A percentile compares a stretch with the other conserved stretches of the same genome.
Evolutionary conservation across 1,140 invertebrate genomes (phyloP).

Genomic region (Cryptotermes secundus): DNA sequence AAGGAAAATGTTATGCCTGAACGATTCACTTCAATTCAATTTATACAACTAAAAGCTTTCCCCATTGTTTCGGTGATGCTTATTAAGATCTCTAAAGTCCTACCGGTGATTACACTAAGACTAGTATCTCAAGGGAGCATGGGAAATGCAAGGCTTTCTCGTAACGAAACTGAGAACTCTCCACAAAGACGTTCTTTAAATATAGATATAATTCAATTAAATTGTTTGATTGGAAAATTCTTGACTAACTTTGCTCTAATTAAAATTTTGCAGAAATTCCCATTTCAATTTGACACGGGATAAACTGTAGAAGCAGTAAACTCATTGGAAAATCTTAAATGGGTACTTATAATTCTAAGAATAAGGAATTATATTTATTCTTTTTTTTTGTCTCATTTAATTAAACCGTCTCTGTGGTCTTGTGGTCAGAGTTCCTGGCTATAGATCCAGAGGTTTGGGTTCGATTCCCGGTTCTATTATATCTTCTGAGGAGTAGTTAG

Average conservation of each 20-base stretch:
- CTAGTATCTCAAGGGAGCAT: not conserved
- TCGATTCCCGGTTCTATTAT: too few species aligned
- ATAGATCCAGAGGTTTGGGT: too few species aligned
- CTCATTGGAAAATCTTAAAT: too few species aligned
- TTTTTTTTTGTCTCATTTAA: too few species aligned
- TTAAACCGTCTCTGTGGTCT: too few species aligned
- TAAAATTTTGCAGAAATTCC: not conserved
- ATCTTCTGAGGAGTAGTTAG: too few species aligned
- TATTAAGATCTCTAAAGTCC: not conserved
- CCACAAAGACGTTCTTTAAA: not conserved
- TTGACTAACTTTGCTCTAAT: not conserved
- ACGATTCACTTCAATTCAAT: not conserved
- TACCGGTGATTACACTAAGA: not conserved
- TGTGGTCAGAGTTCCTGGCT: too few species aligned
- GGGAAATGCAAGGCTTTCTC: not conserved
- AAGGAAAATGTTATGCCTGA: too few species aligned
- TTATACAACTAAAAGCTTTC: not conserved
- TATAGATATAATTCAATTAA: slow-evolving; percentile 1
- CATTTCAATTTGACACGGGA: not conserved
- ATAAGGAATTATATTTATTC: too few species aligned
- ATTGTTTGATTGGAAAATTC: not conserved
- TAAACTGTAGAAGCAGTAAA: not conserved
- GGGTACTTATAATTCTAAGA: too few species aligned
- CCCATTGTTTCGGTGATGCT: not conserved
- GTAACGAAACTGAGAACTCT: not conserved